Percentiles rank a stretch among this genome's conserved stretches.
These are phyloP conservation scores for Eulemur coronatus DNA, from an alignment of 2,797 vertebrate species.

Conservation along the genomic window DNA sequence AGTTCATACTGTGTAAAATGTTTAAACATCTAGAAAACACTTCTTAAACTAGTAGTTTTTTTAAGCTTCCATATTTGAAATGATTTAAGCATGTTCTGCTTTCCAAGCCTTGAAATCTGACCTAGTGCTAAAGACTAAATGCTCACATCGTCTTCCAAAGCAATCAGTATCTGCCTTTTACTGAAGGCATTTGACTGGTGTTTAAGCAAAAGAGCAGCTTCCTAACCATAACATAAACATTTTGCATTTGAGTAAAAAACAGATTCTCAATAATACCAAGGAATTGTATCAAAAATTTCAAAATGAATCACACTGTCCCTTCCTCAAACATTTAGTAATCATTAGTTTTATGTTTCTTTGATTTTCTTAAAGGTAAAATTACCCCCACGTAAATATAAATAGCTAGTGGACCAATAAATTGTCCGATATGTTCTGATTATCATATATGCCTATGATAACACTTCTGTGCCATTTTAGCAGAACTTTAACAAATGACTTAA, in stretches of 20 bases:
- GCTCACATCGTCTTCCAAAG: neutral
- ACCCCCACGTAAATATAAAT: neutral
- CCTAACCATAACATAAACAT: neutral
- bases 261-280: neutral
- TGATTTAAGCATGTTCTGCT: neutral
- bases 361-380: neutral
- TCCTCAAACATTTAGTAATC: neutral
- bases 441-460: neutral
- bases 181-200: neutral
- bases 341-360: neutral
- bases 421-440: neutral
- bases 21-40: neutral
- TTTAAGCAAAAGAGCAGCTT: neutral
- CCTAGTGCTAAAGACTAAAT: neutral
- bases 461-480: neutral
- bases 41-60: neutral
- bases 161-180: neutral
- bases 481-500: neutral
- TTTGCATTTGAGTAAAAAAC: neutral
- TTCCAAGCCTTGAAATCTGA: slow-evolving; percentile 1
- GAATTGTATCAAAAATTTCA: neutral
- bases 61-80: slow-evolving; percentile 14
- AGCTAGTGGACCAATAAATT: neutral
- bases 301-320: neutral
- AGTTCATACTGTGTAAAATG: neutral